Percentiles rank a stretch among this genome's conserved stretches.
Conservation (phyloP, 2,113 vertebrate genomes). For the Atractosteus spatula region DNA sequence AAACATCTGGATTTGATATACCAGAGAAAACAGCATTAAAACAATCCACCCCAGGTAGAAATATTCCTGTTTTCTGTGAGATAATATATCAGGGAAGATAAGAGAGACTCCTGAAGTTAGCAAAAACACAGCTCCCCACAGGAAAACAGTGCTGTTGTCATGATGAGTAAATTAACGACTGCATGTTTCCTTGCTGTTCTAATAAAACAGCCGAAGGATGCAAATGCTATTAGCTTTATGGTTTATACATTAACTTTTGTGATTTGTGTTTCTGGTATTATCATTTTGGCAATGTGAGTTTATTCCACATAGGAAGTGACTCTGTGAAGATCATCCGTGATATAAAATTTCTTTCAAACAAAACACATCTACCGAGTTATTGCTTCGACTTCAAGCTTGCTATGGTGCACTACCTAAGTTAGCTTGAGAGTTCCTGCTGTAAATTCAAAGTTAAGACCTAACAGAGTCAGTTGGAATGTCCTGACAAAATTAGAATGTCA, state of each 20-base stretch:
- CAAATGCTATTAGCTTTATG: constrained; percentile 29
- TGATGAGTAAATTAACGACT: constrained; percentile 14
- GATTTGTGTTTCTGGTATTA: constrained; percentile 52
- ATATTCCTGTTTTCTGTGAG: constrained; percentile 18
- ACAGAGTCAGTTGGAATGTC: constrained; percentile 17
- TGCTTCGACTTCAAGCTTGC: background rate
- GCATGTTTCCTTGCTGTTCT: constrained; percentile 38
- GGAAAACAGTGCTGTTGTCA: constrained; percentile 19
- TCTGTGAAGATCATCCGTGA: constrained; percentile 29
- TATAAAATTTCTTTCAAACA: background rate
- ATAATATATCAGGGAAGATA: constrained; percentile 33
- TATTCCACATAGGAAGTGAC: background rate
- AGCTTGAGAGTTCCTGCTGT: background rate
- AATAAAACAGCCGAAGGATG: constrained; percentile 7
- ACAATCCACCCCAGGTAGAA: constrained; percentile 17
- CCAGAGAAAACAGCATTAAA: constrained; percentile 28
- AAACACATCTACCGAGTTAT: background rate
- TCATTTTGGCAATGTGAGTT: constrained; percentile 33
- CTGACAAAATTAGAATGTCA: constrained; percentile 70
- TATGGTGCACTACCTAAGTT: no score
- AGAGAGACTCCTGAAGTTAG: constrained; percentile 6
- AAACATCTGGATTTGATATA: constrained; percentile 37
- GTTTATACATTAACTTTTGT: constrained; percentile 54
- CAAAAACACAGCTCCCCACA: constrained; percentile 4
- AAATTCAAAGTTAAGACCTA: background rate